Percentiles rank a stretch among this genome's conserved stretches.
phyloP scores from a whole-genome alignment of 2,888 invertebrate genomes.

The Ischnura elegans region DNA sequence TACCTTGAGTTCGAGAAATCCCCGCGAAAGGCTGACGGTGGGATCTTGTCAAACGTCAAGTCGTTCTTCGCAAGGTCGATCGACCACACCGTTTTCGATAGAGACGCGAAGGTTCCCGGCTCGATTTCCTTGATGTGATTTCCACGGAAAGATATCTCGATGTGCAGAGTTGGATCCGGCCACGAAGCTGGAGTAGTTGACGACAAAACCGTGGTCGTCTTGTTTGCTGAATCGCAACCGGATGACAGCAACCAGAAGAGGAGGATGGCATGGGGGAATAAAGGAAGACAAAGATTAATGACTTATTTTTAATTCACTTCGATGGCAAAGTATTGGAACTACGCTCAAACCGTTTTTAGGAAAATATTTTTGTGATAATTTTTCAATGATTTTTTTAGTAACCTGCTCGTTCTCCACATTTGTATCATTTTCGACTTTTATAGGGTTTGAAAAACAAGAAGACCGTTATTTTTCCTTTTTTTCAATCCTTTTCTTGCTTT shows the following conservation, averaged over 20 bases:
- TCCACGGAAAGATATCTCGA: slow-evolving; percentile 18
- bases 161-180: not conserved
- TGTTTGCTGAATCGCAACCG: not conserved
- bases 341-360: too few relatives aligned
- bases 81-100: not conserved
- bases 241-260: not conserved
- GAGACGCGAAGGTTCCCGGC: not conserved
- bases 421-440: too few relatives aligned
- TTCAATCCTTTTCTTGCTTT: too few relatives aligned
- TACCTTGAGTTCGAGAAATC: slow-evolving; percentile 74
- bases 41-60: slow-evolving; percentile 3
- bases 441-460: too few relatives aligned
- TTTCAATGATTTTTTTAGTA: too few relatives aligned
- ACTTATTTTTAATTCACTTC: too few relatives aligned
- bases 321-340: too few relatives aligned
- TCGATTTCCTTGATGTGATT: slow-evolving; percentile 32
- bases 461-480: too few relatives aligned
- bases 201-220: not conserved
- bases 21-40: slow-evolving; percentile 10
- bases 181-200: not conserved
- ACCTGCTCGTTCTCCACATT: too few relatives aligned
- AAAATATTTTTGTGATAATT: too few relatives aligned
- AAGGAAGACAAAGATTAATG: too few relatives aligned
- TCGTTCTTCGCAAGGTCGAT: slow-evolving; percentile 44
- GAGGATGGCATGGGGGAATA: too few relatives aligned